A percentile compares a stretch with the other conserved stretches of the same genome.
These are phyloP conservation scores for Thera britannica DNA, from an alignment of 2,888 invertebrate species.

Conservation along the genomic window DNA sequence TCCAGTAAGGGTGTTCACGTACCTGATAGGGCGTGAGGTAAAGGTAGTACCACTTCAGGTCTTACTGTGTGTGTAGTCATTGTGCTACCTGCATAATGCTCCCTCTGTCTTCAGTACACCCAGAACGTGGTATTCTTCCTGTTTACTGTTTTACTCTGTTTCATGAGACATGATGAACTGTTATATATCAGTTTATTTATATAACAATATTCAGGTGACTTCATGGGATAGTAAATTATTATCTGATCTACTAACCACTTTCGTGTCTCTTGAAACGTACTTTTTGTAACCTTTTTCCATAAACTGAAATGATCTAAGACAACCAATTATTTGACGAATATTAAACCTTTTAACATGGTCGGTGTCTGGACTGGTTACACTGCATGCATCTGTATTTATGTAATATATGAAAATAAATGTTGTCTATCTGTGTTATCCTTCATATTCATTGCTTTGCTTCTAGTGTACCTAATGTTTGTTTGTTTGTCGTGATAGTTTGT, in stretches of 20 bases:
- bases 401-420: constrained; percentile 23
- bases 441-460: constrained; percentile 64
- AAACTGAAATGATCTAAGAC: constrained; percentile 8
- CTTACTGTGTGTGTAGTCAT: constrained; percentile 84
- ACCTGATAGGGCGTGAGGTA: constrained; percentile 96
- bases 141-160: constrained; percentile 46
- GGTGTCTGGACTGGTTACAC: constrained; percentile 24
- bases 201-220: not conserved
- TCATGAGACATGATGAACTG: constrained; percentile 27
- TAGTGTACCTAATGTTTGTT: constrained; percentile 45
- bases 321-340: constrained; percentile 12
- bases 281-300: constrained; percentile 26
- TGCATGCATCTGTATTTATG: constrained; percentile 24
- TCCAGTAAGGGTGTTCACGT: constrained; percentile 98
- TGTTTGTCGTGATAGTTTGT: constrained; percentile 15
- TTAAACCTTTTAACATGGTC: constrained; percentile 13
- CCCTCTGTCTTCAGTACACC: constrained; percentile 76
- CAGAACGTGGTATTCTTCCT: constrained; percentile 79
- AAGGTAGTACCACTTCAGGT: constrained; percentile 86
- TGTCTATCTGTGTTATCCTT: constrained; percentile 40
- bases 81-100: constrained; percentile 83
- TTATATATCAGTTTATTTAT: not conserved
- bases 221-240: not conserved
- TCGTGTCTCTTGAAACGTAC: constrained; percentile 17
- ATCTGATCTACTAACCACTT: not conserved